Evolutionary conservation across 2,797 vertebrate species (phyloP), one percentile per base, ranked within the genome.

Genomic region (Anableps anableps): DNA sequence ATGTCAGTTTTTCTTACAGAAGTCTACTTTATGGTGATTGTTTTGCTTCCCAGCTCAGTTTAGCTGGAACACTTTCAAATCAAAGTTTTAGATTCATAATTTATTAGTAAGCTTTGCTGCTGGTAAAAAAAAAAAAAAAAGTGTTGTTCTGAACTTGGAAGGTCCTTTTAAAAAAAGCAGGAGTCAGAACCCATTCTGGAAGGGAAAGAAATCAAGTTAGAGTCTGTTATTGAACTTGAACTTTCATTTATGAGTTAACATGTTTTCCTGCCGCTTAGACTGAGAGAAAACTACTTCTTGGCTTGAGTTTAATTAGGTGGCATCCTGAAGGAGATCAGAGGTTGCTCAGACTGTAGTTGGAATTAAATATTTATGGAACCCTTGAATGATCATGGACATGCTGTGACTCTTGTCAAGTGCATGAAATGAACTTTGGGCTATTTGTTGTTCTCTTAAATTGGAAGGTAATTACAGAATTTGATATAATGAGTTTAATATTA

Each of bases 381-480:
- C 36, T 10, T 21, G 50, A 62, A 29, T 85, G 78, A 86, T 87
- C 77, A 68, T 74, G 16, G 60, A 77, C 23, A 38, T 86, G 83
- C 89, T 91, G 85, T 83, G 64, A 78, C 82, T 88, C 88, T 88
- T 87, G 81, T 91, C 85, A 85, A 88, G 86, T 82, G 73, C 75
- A 74, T 78, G 60, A 70, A 90, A 82, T 82, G 74, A 93, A 88
- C 89, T 88, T 81, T 84, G 77, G 76, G 83, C 82, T 81, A 74
- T 88, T 88, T 88, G 83, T 72, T 86, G 80, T 73, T 86, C 87
- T 76, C 17, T 75, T 53, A 86, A 87, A 91, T 88, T 82, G 55
- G 78, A 82, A 83, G 85, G 70, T 90, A 92, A 93, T 93, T 91
- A 88, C 78, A 82, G 82, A 84, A 72, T 78, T 85, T 78, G 60